These are phyloP conservation scores for Acheta domesticus DNA, from an alignment of 2,888 invertebrate species.

Conservation along the genomic window DNA sequence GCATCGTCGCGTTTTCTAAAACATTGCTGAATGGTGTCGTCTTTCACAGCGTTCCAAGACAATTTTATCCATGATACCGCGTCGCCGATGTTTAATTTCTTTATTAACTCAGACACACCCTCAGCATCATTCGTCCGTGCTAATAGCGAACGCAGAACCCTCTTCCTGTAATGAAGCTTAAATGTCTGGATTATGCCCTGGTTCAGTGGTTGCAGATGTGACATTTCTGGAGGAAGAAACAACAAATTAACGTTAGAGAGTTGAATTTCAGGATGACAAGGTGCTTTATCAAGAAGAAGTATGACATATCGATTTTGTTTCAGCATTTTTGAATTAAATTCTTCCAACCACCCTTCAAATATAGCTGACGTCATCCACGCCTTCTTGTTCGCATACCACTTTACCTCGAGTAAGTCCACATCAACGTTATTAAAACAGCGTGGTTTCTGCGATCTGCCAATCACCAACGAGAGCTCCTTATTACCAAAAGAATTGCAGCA, in stretches of 20 bases:
- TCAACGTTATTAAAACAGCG: slow-evolving; percentile 23
- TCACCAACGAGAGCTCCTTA: slow-evolving; percentile 18
- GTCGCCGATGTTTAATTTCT: too few species aligned
- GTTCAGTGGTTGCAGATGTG: slow-evolving; percentile 28
- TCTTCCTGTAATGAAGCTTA: slow-evolving; percentile 25
- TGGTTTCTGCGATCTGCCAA: background rate
- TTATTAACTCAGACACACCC: background rate
- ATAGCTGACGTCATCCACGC: slow-evolving; percentile 29
- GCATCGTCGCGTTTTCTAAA: too few species aligned
- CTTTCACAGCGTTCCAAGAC: too few species aligned
- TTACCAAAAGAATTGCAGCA: slow-evolving; percentile 23
- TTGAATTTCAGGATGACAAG: slow-evolving; percentile 25
- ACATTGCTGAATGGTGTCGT: too few species aligned
- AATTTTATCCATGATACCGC: too few species aligned
- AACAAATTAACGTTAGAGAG: slow-evolving; percentile 29
- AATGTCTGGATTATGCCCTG: slow-evolving; percentile 27
- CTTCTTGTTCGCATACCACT: slow-evolving; percentile 21
- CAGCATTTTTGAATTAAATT: slow-evolving; percentile 27
- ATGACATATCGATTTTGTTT: slow-evolving; percentile 22
- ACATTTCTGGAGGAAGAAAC: slow-evolving; percentile 24
- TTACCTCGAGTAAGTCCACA: background rate
- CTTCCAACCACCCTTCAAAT: slow-evolving; percentile 25
- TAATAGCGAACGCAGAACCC: slow-evolving; percentile 24
- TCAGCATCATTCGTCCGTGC: slow-evolving; percentile 21
- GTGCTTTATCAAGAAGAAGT: slow-evolving; percentile 27